Evolutionary conservation across 2,113 vertebrate species (phyloP), one percentile per base, ranked within the genome.

Genomic region (Serranochromis macrocephalus): DNA sequence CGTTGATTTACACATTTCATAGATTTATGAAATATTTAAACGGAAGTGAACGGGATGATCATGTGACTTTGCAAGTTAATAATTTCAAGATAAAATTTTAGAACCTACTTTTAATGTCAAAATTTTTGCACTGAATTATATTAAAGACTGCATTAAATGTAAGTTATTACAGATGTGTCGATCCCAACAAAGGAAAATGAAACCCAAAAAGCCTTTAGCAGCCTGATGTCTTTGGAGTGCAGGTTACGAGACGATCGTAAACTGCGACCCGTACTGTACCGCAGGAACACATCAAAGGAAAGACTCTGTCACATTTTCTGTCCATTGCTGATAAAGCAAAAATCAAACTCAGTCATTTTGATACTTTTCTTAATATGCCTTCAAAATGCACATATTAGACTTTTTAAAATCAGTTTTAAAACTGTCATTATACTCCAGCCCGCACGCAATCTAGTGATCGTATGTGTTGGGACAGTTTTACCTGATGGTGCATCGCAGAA

Each of bases 401-500:
- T 38, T 66, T 66, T 66, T 0, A 7, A 7, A 38, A 66, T 7
- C 10, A 12, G 58, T 36, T 36, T 36, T n/a, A 11, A 66, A n/a
- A 1, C 61, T 1, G 33, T 66, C 17, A 12, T 66, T 38, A n/a
- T 7, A 1, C 1, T 38, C 31, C 19, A 66, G 33, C 33, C 6
- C 4, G 1, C 33, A 12, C 4, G 33, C n/a, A 1, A 66, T 66
- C 9, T n/a, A 12, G 8, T 26, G 21, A 3, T 24, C n/a, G n/a
- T 73, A 29, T 40, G 16, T 7, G 42, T 2, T 7, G 16, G 42
- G 71, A 19, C 71, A 45, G 24, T 8, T 42, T 73, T 91, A 96
- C 96, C 96, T 96, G 71, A 94, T 17, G 78, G 51, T 79, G 55
- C 45, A 71, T 42, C 94, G 93, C 81, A 96, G 94, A 42, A 96